These are phyloP conservation scores for Papilio xuthus DNA, from an alignment of 1,140 invertebrate species.

Conservation along the genomic window DNA sequence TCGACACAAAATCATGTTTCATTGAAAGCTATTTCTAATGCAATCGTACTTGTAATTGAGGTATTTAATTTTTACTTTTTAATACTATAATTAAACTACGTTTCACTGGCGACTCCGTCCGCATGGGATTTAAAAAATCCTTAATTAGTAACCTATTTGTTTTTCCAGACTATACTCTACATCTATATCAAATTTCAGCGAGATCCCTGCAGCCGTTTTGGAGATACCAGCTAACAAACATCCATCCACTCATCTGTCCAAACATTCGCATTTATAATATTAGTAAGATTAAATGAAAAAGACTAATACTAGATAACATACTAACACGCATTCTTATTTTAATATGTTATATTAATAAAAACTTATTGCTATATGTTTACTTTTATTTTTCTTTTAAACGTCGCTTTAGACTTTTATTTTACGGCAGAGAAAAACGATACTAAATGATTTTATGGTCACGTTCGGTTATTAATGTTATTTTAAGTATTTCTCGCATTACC, in stretches of 20 bases:
- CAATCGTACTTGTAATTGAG: conserved; percentile 41
- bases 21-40: conserved; percentile 51
- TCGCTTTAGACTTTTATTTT: not conserved
- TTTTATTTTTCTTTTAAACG: not conserved
- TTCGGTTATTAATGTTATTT: conserved; percentile 32
- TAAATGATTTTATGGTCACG: conserved; percentile 28
- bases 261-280: too few relatives aligned
- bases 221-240: too few relatives aligned
- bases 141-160: too few relatives aligned
- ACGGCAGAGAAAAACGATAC: conserved; percentile 11
- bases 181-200: too few relatives aligned
- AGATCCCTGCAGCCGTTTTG: too few relatives aligned
- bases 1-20: conserved; percentile 59
- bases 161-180: too few relatives aligned
- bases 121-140: too few relatives aligned
- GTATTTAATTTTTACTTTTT: not conserved
- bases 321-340: too few relatives aligned
- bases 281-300: too few relatives aligned
- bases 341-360: not conserved
- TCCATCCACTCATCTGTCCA: too few relatives aligned
- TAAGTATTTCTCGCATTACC: conserved; percentile 34
- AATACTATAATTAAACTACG: conserved; percentile 27
- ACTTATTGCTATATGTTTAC: not conserved
- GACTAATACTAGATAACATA: too few relatives aligned
- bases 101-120: too few relatives aligned